phyloP scores from a whole-genome alignment of 2,888 invertebrate genomes.

The Rhingia rostrata region DNA sequence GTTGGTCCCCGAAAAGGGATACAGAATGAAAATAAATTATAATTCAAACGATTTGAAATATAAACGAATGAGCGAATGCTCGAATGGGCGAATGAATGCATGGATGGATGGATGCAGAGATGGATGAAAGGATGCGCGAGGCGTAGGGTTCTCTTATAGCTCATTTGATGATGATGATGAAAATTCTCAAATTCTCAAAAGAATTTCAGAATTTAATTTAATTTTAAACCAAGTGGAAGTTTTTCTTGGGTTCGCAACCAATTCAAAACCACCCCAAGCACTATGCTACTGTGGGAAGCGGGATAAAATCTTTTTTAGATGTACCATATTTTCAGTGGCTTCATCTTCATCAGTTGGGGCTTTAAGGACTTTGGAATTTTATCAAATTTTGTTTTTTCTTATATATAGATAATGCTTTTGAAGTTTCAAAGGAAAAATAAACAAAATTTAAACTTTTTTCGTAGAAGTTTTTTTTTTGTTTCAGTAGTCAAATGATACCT shows the following conservation, averaged over 20 bases:
- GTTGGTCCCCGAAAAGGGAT: conserved; percentile 56
- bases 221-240: conserved; percentile 73
- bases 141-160: conserved; percentile 27
- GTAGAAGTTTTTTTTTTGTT: not conserved
- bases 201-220: conserved; percentile 71
- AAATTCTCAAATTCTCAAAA: conserved; percentile 68
- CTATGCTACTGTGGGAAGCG: conserved; percentile 25
- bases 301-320: conserved; percentile 8
- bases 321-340: conserved; percentile 37
- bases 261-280: not conserved
- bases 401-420: conserved; percentile 43
- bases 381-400: conserved; percentile 46
- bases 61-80: conserved; percentile 64
- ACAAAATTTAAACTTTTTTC: conserved; percentile 20
- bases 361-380: conserved; percentile 63
- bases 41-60: conserved; percentile 68
- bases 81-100: conserved; percentile 40
- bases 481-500: not conserved
- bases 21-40: conserved; percentile 72
- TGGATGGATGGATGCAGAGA: conserved; percentile 13
- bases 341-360: conserved; percentile 62
- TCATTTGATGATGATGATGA: conserved; percentile 52
- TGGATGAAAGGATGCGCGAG: conserved; percentile 20
- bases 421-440: conserved; percentile 27
- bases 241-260: conserved; percentile 52